Evolutionary conservation across 2,113 vertebrate genomes (phyloP), one percentile per base, ranked within the genome.

Genomic region (Trachemys scripta): DNA sequence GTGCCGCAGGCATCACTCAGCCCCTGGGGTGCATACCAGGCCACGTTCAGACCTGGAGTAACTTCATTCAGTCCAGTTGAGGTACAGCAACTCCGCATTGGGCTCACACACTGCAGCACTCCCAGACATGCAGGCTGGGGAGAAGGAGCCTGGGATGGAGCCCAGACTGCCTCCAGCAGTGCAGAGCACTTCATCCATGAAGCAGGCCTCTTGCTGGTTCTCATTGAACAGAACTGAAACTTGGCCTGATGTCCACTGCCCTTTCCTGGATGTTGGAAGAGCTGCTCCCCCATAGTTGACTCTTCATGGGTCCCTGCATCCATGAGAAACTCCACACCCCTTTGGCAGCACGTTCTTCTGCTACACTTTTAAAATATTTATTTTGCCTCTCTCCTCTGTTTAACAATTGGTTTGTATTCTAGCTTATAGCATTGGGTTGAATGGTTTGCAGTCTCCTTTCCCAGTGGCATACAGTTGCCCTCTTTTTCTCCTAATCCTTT

Each of bases 401-500:
- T 82, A 3, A 53, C 27, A 5, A 72, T 91, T 94, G 87, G 35
- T 31, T 90, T 90, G 35, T 88, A 57, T 78, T 94, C 53, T 10
- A 84, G 93, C 87, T 82, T 72, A 53, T 86, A 5, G 20, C 65
- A 38, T 8, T 69, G 17, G 35, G 80, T 62, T 49, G 35, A 49
- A 25, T 75, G 65, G 8, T 56, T 8, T 75, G 85, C 84, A 29
- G 35, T 1, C 53, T 94, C 89, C 85, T 90, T n/a, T n/a, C 17
- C 65, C 65, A 69, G 65, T 9, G 65, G 65, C 65, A n/a, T 38
- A 20, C 57, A 82, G 91, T 72, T 92, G 84, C 80, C 42, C 47
- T 76, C 76, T 90, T 90, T 49, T 76, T 89, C 54, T 84, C 42
- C 85, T 96, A 82, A 49, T 80, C 89, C 84, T 72, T 90, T 87